Conservation (phyloP, 2,113 vertebrate genomes). For the Nipponia nippon region DNA sequence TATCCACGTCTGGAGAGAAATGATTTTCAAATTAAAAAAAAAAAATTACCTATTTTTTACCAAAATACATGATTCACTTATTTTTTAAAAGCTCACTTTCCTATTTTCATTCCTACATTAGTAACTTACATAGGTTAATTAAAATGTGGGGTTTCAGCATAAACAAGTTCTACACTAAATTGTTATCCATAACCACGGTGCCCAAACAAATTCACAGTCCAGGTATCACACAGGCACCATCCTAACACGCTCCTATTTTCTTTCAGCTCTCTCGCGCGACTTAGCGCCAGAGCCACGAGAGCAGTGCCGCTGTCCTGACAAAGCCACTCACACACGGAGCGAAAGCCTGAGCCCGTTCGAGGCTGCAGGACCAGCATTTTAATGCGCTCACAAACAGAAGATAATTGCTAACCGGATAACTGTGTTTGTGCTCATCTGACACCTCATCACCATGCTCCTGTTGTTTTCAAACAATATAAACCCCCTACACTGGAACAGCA, state of each 20-base stretch:
- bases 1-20: neutral
- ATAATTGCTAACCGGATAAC: neutral
- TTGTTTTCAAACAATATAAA: too few species aligned
- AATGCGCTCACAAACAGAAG: neutral
- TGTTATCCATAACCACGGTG: neutral
- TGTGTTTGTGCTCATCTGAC: too few species aligned
- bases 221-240: neutral
- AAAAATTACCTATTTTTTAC: neutral
- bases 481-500: too few species aligned
- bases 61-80: neutral
- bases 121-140: neutral
- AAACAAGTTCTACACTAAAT: neutral
- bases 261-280: neutral
- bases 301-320: neutral
- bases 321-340: neutral
- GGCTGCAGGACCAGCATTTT: neutral
- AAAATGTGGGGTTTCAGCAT: neutral
- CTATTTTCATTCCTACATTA: neutral
- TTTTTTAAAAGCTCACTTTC: neutral
- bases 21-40: neutral
- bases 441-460: too few species aligned
- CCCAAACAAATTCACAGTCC: neutral
- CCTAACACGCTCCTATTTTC: neutral
- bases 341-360: rapidly evolving
- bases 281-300: neutral